Evolutionary conservation across 1,140 invertebrate genomes (phyloP).

Genomic region (Maconellicoccus hirsutus): DNA sequence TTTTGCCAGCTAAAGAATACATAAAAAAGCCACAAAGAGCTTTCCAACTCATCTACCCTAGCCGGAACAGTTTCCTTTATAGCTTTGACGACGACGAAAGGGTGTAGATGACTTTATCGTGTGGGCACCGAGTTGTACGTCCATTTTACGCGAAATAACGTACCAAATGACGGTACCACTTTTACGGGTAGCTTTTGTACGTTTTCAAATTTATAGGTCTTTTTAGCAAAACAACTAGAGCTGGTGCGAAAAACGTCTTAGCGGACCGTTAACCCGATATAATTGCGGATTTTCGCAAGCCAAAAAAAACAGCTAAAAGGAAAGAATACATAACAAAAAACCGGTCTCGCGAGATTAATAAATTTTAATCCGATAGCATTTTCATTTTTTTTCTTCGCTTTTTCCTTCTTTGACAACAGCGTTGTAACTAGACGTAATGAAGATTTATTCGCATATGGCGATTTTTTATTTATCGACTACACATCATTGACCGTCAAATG

Average conservation of each 20-base stretch:
- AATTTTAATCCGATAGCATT: slow-evolving; percentile 13
- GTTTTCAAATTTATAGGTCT: slow-evolving; percentile 16
- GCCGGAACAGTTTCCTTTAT: slow-evolving; percentile 12
- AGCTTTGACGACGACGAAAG: not conserved
- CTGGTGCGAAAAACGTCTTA: slow-evolving; percentile 13
- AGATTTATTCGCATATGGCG: not conserved
- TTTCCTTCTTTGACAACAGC: not conserved
- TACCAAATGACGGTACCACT: not conserved
- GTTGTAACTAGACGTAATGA: not conserved
- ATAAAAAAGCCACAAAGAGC: slow-evolving; percentile 16
- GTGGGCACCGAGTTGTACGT: not conserved
- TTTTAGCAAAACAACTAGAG: not conserved
- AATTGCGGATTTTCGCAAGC: not conserved
- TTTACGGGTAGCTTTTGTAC: not conserved
- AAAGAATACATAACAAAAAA: not conserved
- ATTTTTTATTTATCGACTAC: not conserved
- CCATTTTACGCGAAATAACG: slow-evolving; percentile 20
- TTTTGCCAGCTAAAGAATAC: not conserved
- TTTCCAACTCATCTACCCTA: slow-evolving; percentile 18
- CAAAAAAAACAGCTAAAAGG: not conserved
- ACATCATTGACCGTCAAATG: not conserved
- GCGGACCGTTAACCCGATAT: slow-evolving; percentile 11
- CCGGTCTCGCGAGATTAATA: slow-evolving; percentile 11
- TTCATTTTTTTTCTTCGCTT: not conserved
- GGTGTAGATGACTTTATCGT: slow-evolving; percentile 18